Base-by-base conservation (phyloP, 2,797 vertebrate species). In the Potorous gilbertii region DNA sequence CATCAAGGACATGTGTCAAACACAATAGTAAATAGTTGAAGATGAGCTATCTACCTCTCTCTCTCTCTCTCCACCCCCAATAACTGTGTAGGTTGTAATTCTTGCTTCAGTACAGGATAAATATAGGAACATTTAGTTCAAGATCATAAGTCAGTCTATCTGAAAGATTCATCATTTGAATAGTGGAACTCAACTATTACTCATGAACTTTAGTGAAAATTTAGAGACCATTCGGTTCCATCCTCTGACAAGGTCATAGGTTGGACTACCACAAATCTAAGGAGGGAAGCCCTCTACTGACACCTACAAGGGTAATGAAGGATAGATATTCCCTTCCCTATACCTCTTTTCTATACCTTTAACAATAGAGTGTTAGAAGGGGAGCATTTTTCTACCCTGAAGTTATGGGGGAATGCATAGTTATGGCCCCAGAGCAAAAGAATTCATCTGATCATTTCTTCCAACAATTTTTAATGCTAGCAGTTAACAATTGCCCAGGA, bases 171-270 rank as follows among this genome's bases (percentile, higher is more conserved):
- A 96, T 95, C 96, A 95, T 56, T 62, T 95, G 90, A 96, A 94
- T 56, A 95, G 93, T 11, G 27, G 54, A 91, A 54, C 55, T 92
- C 92, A 28, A 56, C 24, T 52, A 12, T 92, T 91, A 94, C 92
- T 94, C 87, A 96, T 93, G 93, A 97, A 94, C 56, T 66, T 92
- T 95, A 91, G 40, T 93, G 74, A 34, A 97, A 90, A 95, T 96
- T 96, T 95, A 95, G 90, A 96, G 89, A 81, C 91, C 27, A 96
- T 52, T 95, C 94, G 90, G 95, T 91, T 96, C 89, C 16, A 57
- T 98, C 96, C 96, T 96, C 62, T 94, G 89, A 95, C 40, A 94
- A 97, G 90, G 92, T 87, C 90, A 92, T 87, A 97, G 91, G 87
- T 87, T 87, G 74, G 40, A 87, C 74, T 87, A 50, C 46, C 74